Evolutionary conservation across 1,140 invertebrate genomes (phyloP).

Genomic region (Apis mellifera): DNA sequence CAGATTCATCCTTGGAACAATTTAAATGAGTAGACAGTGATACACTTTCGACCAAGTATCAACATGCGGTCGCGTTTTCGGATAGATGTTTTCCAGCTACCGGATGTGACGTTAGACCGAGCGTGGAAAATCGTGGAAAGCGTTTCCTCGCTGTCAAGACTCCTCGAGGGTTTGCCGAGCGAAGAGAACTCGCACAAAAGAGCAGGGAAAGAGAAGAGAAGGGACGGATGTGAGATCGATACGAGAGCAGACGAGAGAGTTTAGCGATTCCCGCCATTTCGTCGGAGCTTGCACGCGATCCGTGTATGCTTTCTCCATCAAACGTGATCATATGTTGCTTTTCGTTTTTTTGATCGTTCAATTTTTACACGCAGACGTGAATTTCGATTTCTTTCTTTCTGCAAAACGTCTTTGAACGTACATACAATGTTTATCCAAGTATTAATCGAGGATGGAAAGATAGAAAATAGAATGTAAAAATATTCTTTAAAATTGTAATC

Average conservation of each 20-base stretch:
- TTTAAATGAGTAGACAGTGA: slow-evolving; percentile 19
- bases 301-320: neutral
- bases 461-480: no score
- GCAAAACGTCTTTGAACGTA: no score
- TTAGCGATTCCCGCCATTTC: slow-evolving; percentile 59
- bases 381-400: neutral
- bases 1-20: slow-evolving; percentile 17
- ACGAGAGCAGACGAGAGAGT: slow-evolving; percentile 55
- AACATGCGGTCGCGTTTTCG: slow-evolving; percentile 48
- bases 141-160: slow-evolving; percentile 44
- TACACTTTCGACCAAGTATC: slow-evolving; percentile 38
- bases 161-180: slow-evolving; percentile 50
- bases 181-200: slow-evolving; percentile 50
- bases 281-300: slow-evolving; percentile 39
- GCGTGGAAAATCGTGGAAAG: slow-evolving; percentile 57
- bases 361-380: neutral
- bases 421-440: no score
- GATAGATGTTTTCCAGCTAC: slow-evolving; percentile 22
- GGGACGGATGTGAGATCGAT: slow-evolving; percentile 62
- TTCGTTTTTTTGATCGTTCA: neutral
- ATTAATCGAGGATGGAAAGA: no score
- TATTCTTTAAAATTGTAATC: no score
- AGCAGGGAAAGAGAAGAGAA: slow-evolving; percentile 33
- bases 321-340: neutral
- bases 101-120: slow-evolving; percentile 50